Evolutionary conservation across 2,113 vertebrate species (phyloP).

Genomic region (Scophthalmus maximus): DNA sequence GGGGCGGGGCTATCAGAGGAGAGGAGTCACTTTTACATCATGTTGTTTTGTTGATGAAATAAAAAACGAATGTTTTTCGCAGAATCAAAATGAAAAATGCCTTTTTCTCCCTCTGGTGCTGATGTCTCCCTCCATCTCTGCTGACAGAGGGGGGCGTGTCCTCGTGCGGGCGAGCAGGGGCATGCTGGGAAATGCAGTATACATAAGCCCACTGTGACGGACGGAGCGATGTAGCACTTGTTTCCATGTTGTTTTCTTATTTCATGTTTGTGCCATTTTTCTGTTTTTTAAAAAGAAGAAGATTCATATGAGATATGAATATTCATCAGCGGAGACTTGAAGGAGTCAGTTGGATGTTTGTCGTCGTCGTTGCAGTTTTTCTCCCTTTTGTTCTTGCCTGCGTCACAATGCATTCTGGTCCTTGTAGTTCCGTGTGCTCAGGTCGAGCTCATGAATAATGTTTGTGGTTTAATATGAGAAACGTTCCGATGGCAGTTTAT

Average conservation of each 20-base stretch:
- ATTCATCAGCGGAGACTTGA: too few species aligned
- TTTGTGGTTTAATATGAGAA: background rate
- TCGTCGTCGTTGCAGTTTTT: too few species aligned
- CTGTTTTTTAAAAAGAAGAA: background rate
- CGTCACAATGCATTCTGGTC: conserved; percentile 81
- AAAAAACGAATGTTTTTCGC: conserved; percentile 72
- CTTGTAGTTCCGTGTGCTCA: conserved; percentile 76
- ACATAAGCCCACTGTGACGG: conserved; percentile 47
- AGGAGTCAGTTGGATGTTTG: background rate
- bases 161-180: conserved; percentile 50
- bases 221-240: background rate
- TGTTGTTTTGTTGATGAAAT: conserved; percentile 49
- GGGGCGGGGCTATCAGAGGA: background rate
- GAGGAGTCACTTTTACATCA: conserved; percentile 28
- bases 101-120: conserved; percentile 81
- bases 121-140: conserved; percentile 42
- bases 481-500: background rate
- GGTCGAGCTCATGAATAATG: conserved; percentile 12
- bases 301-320: background rate
- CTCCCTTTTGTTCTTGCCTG: conserved; percentile 67
- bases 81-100: conserved; percentile 68
- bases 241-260: background rate
- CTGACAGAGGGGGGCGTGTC: conserved; percentile 42
- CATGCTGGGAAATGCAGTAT: conserved; percentile 75
- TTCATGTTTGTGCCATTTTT: background rate